A percentile compares a stretch with the other conserved stretches of the same genome.
Evolutionary conservation across 2,113 vertebrate genomes (phyloP).

Genomic region (Colaptes auratus): DNA sequence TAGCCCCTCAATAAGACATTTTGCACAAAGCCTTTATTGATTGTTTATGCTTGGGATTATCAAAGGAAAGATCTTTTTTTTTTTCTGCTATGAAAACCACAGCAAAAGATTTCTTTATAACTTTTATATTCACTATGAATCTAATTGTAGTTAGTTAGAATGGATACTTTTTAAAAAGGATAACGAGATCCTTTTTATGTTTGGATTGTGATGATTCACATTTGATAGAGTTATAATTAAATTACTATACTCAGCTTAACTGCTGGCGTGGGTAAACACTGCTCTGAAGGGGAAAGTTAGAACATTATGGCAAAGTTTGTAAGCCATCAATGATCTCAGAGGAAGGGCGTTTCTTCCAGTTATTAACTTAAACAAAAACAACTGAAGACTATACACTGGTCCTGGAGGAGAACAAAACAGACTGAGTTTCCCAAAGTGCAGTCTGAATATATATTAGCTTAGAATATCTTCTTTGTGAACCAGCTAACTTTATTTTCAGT

Average conservation of each 20-base stretch:
- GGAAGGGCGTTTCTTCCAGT: slow-evolving; percentile 62
- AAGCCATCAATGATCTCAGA: slow-evolving; percentile 63
- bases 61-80: neutral
- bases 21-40: neutral
- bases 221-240: slow-evolving; percentile 40
- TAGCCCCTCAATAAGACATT: neutral
- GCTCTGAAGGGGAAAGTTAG: slow-evolving; percentile 18
- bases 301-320: slow-evolving; percentile 46
- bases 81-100: neutral
- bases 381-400: neutral
- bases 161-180: neutral
- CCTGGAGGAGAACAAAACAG: neutral
- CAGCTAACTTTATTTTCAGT: neutral
- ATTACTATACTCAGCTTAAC: neutral
- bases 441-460: neutral
- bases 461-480: neutral
- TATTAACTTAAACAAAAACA: slow-evolving; percentile 60
- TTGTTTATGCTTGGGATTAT: neutral
- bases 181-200: neutral
- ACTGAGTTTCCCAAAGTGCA: neutral
- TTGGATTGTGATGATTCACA: neutral
- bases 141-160: neutral
- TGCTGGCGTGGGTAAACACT: neutral
- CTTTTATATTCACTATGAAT: neutral
- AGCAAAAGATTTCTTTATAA: neutral